Percentiles rank a stretch among this genome's conserved stretches.
phyloP scores from a whole-genome alignment of 2,888 invertebrate genomes.

The Cheiracanthium punctorium region DNA sequence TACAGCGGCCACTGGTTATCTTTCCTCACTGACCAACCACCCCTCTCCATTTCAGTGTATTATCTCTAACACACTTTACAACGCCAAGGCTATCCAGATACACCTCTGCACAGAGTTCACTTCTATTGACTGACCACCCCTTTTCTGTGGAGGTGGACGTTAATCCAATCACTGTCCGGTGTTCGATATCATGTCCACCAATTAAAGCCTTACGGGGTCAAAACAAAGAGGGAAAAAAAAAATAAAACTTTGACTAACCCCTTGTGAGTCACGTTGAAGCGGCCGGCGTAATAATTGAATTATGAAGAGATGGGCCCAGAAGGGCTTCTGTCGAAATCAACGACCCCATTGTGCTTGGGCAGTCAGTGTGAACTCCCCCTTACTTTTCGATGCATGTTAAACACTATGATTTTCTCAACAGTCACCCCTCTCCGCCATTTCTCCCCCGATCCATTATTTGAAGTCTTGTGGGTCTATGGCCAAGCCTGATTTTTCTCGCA shows the following conservation, averaged over 20 bases:
- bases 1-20: no score
- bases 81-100: neutral
- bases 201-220: slow-evolving; percentile 37
- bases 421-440: neutral
- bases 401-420: slow-evolving; percentile 58
- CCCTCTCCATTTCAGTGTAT: no score
- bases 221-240: no score
- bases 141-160: neutral
- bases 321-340: neutral
- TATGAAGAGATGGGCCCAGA: slow-evolving; percentile 31
- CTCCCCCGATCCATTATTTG: neutral
- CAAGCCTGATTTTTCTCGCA: neutral
- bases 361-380: slow-evolving; percentile 52
- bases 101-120: neutral
- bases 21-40: no score
- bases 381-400: slow-evolving; percentile 27
- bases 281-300: slow-evolving; percentile 60
- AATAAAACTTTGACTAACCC: slow-evolving; percentile 17
- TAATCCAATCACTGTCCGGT: slow-evolving; percentile 30
- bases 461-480: neutral
- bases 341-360: slow-evolving; percentile 38
- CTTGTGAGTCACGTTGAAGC: slow-evolving; percentile 35
- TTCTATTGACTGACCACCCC: neutral
- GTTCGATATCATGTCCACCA: slow-evolving; percentile 23
- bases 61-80: no score